Evolutionary conservation across 1,140 invertebrate species (phyloP).

Genomic region (Archegozetes longisetosus): DNA sequence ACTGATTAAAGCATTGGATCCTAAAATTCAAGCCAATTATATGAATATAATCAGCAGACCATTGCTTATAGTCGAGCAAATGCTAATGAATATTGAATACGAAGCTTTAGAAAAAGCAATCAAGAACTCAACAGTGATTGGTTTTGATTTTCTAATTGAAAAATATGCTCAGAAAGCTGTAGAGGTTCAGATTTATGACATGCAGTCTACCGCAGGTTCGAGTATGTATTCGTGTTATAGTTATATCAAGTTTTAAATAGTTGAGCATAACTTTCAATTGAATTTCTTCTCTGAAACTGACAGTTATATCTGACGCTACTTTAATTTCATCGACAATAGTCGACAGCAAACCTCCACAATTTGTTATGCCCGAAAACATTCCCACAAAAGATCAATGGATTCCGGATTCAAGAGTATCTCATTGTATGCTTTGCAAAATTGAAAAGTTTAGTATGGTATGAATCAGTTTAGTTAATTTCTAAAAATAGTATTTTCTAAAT

Average conservation of each 20-base stretch:
- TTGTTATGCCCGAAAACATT: slow-evolving; percentile 29
- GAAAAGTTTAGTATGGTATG: slow-evolving; percentile 35
- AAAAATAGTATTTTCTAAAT: slow-evolving; percentile 3
- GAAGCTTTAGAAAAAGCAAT: slow-evolving; percentile 13
- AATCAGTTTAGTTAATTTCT: neutral
- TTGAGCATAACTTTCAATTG: too few species aligned
- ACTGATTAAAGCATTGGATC: slow-evolving; percentile 7
- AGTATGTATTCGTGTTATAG: neutral
- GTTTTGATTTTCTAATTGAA: slow-evolving; percentile 15
- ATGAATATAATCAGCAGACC: slow-evolving; percentile 1
- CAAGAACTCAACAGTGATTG: slow-evolving; percentile 2
- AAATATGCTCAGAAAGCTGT: slow-evolving; percentile 17
- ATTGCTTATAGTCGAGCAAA: slow-evolving; percentile 16
- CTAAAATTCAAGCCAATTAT: slow-evolving; percentile 4
- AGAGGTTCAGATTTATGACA: slow-evolving; percentile 13
- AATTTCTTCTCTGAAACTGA: too few species aligned
- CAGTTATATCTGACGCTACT: slow-evolving; percentile 12
- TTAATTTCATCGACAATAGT: slow-evolving; percentile 12
- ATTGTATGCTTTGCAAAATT: slow-evolving; percentile 33
- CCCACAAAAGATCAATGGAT: slow-evolving; percentile 34
- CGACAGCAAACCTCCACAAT: neutral
- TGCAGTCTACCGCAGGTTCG: slow-evolving; percentile 1
- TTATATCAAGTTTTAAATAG: too few species aligned
- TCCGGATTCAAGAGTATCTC: slow-evolving; percentile 28
- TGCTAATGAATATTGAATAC: slow-evolving; percentile 17